Evolutionary conservation across 2,113 vertebrate species (phyloP).

Genomic region (Ascaphus truei): DNA sequence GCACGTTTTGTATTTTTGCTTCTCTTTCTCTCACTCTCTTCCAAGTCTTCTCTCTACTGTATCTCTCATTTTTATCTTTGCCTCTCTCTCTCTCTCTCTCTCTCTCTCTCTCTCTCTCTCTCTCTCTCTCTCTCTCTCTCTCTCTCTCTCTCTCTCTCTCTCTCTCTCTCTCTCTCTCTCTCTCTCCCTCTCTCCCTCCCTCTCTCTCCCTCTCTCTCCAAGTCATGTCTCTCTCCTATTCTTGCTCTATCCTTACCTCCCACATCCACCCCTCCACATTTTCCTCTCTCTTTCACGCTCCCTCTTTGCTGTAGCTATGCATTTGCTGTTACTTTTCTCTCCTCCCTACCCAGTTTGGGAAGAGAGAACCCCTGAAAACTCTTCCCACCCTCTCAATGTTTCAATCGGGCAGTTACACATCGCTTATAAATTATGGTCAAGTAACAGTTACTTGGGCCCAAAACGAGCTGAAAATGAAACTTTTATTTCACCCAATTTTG

Average conservation of each 20-base stretch:
- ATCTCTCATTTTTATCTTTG: no score
- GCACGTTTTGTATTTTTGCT: not conserved
- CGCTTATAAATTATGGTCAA: no score
- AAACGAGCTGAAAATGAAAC: no score
- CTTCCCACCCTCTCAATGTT: no score
- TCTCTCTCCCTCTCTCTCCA: not conserved
- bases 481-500: no score
- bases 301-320: not conserved
- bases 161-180: not conserved
- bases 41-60: not conserved
- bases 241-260: not conserved
- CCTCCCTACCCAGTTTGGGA: not conserved
- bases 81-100: not conserved
- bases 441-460: no score
- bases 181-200: not conserved
- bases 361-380: no score
- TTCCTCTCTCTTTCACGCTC: not conserved
- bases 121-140: not conserved
- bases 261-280: no score
- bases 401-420: no score
- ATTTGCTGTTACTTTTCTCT: not conserved
- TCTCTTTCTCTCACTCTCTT: not conserved
- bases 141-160: not conserved
- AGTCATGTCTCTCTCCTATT: not conserved
- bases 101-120: not conserved